A percentile compares a stretch with the other conserved stretches of the same genome.
These are phyloP conservation scores for Tanypteryx hageni DNA, from an alignment of 2,888 invertebrate genomes.

Conservation along the genomic window DNA sequence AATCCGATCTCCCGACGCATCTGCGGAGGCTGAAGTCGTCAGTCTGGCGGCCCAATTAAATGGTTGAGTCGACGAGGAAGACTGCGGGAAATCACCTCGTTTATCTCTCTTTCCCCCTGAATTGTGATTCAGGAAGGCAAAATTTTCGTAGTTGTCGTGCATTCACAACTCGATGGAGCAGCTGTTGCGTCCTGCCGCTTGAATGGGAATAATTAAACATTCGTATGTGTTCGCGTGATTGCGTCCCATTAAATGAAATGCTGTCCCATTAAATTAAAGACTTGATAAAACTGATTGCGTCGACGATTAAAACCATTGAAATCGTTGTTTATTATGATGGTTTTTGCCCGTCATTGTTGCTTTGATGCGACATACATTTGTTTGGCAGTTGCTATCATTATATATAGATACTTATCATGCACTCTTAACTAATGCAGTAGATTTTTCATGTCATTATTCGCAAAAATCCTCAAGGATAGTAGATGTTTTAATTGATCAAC, in stretches of 20 bases:
- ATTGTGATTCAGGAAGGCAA: neutral
- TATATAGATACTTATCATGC: too few species aligned
- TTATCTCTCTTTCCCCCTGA: neutral
- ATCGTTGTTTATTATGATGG: too few species aligned
- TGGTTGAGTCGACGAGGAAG: neutral
- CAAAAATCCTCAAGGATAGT: too few species aligned
- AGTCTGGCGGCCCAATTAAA: slow-evolving; percentile 7
- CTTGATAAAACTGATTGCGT: too few species aligned
- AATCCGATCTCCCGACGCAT: too few species aligned
- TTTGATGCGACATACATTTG: too few species aligned
- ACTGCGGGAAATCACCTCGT: neutral
- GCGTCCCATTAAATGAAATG: neutral
- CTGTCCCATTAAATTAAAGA: neutral
- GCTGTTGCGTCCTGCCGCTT: neutral
- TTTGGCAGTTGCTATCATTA: too few species aligned
- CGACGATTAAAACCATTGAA: too few species aligned
- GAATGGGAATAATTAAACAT: neutral
- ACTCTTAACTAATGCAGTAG: too few species aligned
- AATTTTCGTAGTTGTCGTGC: neutral
- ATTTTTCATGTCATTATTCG: too few species aligned
- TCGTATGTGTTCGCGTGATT: neutral
- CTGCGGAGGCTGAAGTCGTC: neutral
- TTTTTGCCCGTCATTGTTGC: too few species aligned
- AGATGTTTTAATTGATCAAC: too few species aligned
- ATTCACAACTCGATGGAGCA: neutral